Conservation (phyloP, 2,113 vertebrate species). For the Planiliza haematocheilus region DNA sequence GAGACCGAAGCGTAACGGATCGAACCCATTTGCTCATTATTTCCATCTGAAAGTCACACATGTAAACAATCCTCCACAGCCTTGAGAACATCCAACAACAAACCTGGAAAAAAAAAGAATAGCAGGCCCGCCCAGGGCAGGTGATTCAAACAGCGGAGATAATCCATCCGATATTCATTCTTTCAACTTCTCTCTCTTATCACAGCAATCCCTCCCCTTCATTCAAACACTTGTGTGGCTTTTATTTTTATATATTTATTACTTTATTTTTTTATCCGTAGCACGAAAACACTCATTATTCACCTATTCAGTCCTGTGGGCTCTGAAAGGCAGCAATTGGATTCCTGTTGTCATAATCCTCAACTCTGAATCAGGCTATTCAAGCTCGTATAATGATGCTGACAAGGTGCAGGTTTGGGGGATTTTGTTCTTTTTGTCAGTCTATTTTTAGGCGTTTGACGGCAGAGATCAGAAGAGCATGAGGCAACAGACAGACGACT, state of each 20-base stretch:
- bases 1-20: not conserved
- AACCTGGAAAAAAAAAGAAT: conserved; percentile 22
- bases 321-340: conserved; percentile 18
- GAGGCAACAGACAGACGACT: conserved; percentile 9
- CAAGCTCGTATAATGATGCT: conserved; percentile 1
- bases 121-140: conserved; percentile 27
- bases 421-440: conserved; percentile 18
- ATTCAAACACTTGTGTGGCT: not conserved
- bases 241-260: not conserved
- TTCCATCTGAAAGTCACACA: conserved; percentile 29
- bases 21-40: conserved; percentile 37
- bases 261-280: not conserved
- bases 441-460: conserved; percentile 44
- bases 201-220: conserved; percentile 6
- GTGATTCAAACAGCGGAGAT: conserved; percentile 31
- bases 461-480: conserved; percentile 9
- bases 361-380: conserved; percentile 15
- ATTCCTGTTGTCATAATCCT: conserved; percentile 28
- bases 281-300: conserved; percentile 22
- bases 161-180: conserved; percentile 7
- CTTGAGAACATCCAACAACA: conserved; percentile 31
- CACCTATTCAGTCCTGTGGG: conserved; percentile 20
- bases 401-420: conserved; percentile 15
- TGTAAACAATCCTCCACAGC: conserved; percentile 26
- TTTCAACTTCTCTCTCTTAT: conserved; percentile 14